Evolutionary conservation across 2,888 invertebrate species (phyloP).

Genomic region (Eilema caniola): DNA sequence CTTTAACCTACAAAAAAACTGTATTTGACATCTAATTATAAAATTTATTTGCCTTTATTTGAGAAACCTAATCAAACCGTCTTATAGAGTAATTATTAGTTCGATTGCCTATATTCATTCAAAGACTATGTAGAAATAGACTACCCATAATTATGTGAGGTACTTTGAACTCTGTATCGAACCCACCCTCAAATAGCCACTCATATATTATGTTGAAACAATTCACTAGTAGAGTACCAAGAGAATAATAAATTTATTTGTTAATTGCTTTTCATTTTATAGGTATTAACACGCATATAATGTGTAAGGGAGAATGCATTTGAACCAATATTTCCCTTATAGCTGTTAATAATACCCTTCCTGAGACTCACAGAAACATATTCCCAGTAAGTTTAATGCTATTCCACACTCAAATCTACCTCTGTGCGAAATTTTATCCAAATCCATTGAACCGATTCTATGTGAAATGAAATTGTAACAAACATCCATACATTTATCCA

Average conservation of each 20-base stretch:
- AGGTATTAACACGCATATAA: neutral
- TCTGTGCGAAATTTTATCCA: neutral
- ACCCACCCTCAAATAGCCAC: neutral
- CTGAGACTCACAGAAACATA: neutral
- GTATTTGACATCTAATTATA: too few species aligned
- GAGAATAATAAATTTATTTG: neutral
- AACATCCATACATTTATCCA: too few species aligned
- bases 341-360: neutral
- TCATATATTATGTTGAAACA: neutral
- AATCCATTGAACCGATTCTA: neutral
- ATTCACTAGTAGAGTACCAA: neutral
- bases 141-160: neutral
- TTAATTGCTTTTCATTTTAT: neutral
- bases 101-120: conserved; percentile 1
- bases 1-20: neutral
- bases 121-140: neutral
- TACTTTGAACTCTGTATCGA: neutral
- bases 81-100: neutral
- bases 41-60: too few species aligned
- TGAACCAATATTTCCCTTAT: neutral
- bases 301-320: neutral
- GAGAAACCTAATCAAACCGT: neutral
- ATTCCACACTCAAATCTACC: neutral
- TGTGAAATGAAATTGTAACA: too few species aligned
- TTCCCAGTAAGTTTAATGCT: too few species aligned